Percentiles rank a stretch among this genome's conserved stretches.
These are phyloP conservation scores for Elaphurus davidianus DNA, from an alignment of 2,113 vertebrate genomes.

Conservation along the genomic window DNA sequence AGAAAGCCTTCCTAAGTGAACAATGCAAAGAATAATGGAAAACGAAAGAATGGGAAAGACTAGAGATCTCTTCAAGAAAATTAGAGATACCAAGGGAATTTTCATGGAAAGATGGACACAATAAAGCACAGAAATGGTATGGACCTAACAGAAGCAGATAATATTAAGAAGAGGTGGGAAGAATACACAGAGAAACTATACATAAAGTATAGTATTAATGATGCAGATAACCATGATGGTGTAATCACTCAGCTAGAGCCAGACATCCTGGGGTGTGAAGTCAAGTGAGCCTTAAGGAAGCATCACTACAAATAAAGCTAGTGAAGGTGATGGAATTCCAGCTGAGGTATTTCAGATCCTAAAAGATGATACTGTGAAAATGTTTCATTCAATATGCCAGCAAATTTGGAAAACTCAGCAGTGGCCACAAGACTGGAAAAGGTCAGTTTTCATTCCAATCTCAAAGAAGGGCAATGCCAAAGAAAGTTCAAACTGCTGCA, in stretches of 20 bases:
- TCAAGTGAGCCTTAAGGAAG: not conserved
- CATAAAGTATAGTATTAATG: not conserved
- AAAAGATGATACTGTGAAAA: not conserved
- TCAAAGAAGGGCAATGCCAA: not conserved
- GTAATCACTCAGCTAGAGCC: not conserved
- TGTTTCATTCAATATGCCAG: not conserved
- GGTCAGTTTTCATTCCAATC: not conserved
- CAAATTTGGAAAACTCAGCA: not conserved
- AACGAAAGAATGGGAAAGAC: not conserved
- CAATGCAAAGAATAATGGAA: not conserved
- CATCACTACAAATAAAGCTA: not conserved
- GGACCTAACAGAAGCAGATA: not conserved
- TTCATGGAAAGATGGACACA: not conserved
- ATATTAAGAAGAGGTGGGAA: not conserved
- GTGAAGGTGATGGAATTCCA: not conserved
- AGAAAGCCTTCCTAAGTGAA: not conserved
- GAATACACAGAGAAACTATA: not conserved
- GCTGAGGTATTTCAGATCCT: not conserved
- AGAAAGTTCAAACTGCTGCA: not conserved
- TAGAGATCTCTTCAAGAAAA: not conserved
- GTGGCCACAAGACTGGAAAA: not conserved
- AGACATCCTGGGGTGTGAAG: not conserved
- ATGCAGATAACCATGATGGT: not conserved
- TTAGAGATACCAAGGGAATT: not conserved
- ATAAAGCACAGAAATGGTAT: not conserved